Base-by-base conservation (phyloP, 1,140 invertebrate genomes). In the Zeugodacus cucurbitae region DNA sequence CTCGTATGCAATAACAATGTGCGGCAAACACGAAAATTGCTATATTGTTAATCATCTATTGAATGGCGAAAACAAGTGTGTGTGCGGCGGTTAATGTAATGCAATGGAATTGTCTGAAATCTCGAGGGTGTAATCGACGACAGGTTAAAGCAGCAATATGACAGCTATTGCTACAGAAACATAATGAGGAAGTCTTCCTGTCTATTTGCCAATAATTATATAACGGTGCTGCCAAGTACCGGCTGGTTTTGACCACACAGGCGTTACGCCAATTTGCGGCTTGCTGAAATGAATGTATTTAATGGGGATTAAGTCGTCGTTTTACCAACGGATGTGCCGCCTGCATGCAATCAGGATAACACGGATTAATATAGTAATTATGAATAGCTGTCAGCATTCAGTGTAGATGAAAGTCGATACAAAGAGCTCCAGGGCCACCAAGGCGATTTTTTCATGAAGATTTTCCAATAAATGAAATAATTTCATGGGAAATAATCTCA, bases 261-360 rank as follows among this genome's bases (percentile, higher is more conserved):
- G 74, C 37, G 74, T 82, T 82, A 82, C 74, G 74, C 74, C 74
- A 82, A 82, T 82, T 82, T 82, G 74, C 26, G 74, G 74, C 10
- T 48, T 82, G 41, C 37, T 48, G 11, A 48, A 48, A 82, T 82
- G 41, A 82, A 48, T 48, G 11, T 29, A 82, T n/a, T 82, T 2
- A 54, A 48, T 82, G 17, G 41, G 41, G 74, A 82, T 82, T 82
- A 48, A 48, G 44, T 3, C 2, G 11, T 82, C 3, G 11, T 62
- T 48, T n/a, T n/a, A n/a, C n/a, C 22, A 48, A 48, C 74, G 41
- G 44, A 82, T 82, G 4, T 26, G 41, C n/a, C 37, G 37, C 11
- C 11, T 0, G 6, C n/a, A 14, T 22, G 26, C 34, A 48, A n/a
- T 48, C 22, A 10, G 34, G 74, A n/a, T 44, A 26, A 29, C 41